Conservation (phyloP, 2,113 vertebrate genomes). For the Calidris pygmaea region DNA sequence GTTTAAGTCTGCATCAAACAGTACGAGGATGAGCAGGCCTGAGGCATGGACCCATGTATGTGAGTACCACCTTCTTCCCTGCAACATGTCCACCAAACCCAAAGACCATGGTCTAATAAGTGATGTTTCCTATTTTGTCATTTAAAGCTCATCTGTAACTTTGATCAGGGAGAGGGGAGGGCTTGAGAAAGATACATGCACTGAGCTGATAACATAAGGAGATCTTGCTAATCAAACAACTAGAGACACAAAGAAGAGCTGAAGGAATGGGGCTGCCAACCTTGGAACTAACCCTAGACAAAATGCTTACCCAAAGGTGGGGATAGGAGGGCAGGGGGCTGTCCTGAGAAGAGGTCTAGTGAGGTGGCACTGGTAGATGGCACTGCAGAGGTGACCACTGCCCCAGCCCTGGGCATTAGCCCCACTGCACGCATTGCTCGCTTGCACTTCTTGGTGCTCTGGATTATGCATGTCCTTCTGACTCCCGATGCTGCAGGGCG, state of each 20-base stretch:
- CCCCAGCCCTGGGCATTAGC: neutral
- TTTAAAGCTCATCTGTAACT: neutral
- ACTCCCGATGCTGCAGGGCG: neutral
- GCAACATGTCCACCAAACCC: neutral
- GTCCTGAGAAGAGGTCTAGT: neutral
- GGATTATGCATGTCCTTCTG: fast-evolving
- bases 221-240: neutral
- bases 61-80: neutral
- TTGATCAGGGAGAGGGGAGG: neutral
- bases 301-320: fast-evolving
- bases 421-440: neutral
- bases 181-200: neutral
- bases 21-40: fast-evolving
- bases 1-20: neutral
- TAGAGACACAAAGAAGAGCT: neutral
- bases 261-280: neutral
- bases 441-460: neutral
- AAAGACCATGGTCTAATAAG: too few relatives aligned
- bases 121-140: neutral
- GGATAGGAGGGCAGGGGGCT: neutral
- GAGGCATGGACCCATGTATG: neutral
- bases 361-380: neutral
- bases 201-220: neutral
- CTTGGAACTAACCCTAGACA: neutral
- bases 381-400: neutral